A percentile compares a stretch with the other conserved stretches of the same genome.
phyloP scores from a whole-genome alignment of 1,140 invertebrate genomes.

The Melanaphis sacchari region DNA sequence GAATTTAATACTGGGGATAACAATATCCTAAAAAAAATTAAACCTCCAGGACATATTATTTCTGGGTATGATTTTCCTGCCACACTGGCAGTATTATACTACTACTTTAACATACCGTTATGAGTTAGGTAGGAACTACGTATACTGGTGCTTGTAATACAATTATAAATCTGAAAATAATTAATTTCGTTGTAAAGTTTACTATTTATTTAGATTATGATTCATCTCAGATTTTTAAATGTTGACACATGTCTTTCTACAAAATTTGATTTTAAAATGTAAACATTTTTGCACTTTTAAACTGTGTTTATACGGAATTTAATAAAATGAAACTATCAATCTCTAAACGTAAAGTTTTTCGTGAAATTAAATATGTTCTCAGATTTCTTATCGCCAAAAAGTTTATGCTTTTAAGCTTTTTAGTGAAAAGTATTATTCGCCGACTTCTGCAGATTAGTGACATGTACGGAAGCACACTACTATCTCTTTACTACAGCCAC shows the following conservation, averaged over 20 bases:
- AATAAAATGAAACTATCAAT: background rate
- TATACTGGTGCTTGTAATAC: background rate
- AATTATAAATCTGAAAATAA: background rate
- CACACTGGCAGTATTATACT: no score
- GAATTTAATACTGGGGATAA: background rate
- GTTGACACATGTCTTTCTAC: no score
- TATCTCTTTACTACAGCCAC: no score
- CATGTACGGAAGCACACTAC: no score
- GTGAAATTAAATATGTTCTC: background rate
- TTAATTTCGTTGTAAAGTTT: background rate
- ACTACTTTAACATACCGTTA: background rate
- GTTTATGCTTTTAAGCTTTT: no score
- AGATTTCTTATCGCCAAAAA: background rate
- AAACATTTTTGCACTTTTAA: background rate
- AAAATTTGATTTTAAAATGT: no score
- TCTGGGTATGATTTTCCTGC: background rate
- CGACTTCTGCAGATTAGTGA: no score
- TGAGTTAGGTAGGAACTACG: no score
- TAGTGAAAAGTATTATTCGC: no score
- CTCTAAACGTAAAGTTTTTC: background rate
- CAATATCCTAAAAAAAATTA: no score
- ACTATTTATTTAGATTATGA: background rate
- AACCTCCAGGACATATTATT: background rate
- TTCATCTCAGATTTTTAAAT: background rate
- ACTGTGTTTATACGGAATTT: background rate